Base-by-base conservation (phyloP, 2,888 invertebrate species). In the Ephialtes manifestator region DNA sequence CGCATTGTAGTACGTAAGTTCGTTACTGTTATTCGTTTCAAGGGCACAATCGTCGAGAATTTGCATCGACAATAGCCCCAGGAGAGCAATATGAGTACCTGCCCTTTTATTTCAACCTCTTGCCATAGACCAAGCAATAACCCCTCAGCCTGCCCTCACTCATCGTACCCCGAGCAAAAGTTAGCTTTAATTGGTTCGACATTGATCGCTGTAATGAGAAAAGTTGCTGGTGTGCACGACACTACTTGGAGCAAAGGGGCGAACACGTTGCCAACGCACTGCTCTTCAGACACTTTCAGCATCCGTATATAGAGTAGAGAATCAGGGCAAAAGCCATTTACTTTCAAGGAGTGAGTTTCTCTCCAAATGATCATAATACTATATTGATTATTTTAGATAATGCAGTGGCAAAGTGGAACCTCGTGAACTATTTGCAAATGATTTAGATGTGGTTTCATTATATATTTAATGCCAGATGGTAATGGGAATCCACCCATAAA, bases 191-290 rank as follows among this genome's bases (percentile, higher is more conserved):
- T 92, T 92, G 90, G 91, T 90, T 91, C 90, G 87, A 90, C 90
- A 92, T 92, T 91, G 91, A 92, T 92, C 91, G 89, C 87, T 87
- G 88, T 92, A 92, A 92, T 92, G 92, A 92, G 92, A 92, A 92
- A 92, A 92, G 92, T 92, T 92, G 84, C 85, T 85, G 87, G 84
- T 81, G 83, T 86, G 84, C 84, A 85, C 89, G 68, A 76, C 76
- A 83, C 72, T 71, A 46, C 46, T 67, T 82, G 67, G 46, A 72
- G 76, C 60, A 43, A 55, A 51, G 71, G 65, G 51, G 76, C 70
- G n/a, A 72, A 20, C 58, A 55, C 65, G 18, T 51, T 51, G 53
- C 53, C 65, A 55, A 82, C 75, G 74, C 72, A 81, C 68, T 71
- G 46, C 67, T 55, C 53, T 74, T 58, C 63, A 24, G 48, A 55